Evolutionary conservation across 2,888 invertebrate species (phyloP), one percentile per base, ranked within the genome.

Genomic region (Pristionchus entomophagus): DNA sequence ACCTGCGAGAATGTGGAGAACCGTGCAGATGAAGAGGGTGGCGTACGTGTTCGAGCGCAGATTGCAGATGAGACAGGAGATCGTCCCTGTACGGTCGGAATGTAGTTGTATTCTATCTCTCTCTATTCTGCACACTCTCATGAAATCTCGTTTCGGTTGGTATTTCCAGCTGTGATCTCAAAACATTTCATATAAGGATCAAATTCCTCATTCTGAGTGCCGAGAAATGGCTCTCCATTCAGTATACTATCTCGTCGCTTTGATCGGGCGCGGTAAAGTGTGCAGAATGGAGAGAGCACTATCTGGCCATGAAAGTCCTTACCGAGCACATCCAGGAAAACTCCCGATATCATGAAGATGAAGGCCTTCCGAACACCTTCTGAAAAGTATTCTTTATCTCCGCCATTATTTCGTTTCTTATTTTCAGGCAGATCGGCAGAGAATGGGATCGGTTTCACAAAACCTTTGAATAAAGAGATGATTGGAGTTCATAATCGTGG

Each of bases 1-100:
- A 91, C 93, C 93, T 12, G 92, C 90, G 53, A 93, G 91, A n/a
- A 93, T 92, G 73, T 93, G 92, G 0, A 91, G 83, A 4, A 92
- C 65, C 0, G 92, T 89, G 29, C 91, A 87, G 26, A 89, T 86
- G 59, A 93, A 88, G 10, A 93, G 88, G 2, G 90, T 88, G 2
- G 87, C 87, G 78, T 93, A 93, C 1, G 92, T 90, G 38, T 90
- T 91, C 35, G 87, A 86, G 8, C 91, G 88, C 65, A 89, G 87
- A 77, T 88, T 89, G 86, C 91, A 92, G 29, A 92, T 73, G n/a
- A 90, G 65, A 0, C 90, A 89, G 62, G 89, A 86, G 22, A 89
- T 29, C 26, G 90, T 45, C 12, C 89, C 92, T 19, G 56, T 5
- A 62, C 0, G 41, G n/a, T n/a, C n/a, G n/a, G n/a, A n/a, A n/a